These are phyloP conservation scores for Trachurus trachurus DNA, from an alignment of 2,797 vertebrate species.

Conservation along the genomic window DNA sequence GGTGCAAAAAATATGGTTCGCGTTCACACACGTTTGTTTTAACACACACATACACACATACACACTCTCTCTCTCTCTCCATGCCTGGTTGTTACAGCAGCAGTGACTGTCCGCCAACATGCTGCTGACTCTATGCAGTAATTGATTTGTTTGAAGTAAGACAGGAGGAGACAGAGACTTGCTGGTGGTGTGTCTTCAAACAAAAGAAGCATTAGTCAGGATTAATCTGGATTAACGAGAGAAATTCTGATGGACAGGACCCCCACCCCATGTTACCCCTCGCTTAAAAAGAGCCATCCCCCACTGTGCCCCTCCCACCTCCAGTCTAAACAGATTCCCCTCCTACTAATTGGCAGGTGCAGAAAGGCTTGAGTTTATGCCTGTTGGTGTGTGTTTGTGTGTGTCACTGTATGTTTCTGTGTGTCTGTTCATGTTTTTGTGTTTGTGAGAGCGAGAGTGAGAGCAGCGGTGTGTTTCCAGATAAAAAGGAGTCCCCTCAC, in stretches of 20 bases:
- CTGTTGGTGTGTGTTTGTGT: neutral
- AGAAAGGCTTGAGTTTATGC: neutral
- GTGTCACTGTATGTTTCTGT: neutral
- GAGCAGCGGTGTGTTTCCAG: neutral
- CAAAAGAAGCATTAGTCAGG: slow-evolving; percentile 72
- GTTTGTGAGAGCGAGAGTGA: neutral
- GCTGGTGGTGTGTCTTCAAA: slow-evolving; percentile 44
- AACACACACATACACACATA: too few species aligned
- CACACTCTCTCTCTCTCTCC: too few species aligned
- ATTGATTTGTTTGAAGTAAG: slow-evolving; percentile 74
- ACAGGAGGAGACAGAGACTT: slow-evolving; percentile 37
- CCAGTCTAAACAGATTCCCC: neutral
- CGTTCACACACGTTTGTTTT: too few species aligned
- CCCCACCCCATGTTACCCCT: neutral
- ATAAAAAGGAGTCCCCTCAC: neutral
- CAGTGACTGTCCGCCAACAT: neutral
- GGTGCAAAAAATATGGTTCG: too few species aligned
- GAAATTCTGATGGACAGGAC: slow-evolving; percentile 68
- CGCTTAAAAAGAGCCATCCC: neutral
- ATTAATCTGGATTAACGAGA: slow-evolving; percentile 73
- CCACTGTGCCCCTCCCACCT: neutral
- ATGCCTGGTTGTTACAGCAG: slow-evolving; percentile 4
- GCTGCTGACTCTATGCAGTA: slow-evolving; percentile 34
- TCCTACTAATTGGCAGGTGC: slow-evolving; percentile 26
- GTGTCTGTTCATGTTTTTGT: neutral